Conservation (phyloP, 2,888 invertebrate genomes). For the Agonopterix heracliana region DNA sequence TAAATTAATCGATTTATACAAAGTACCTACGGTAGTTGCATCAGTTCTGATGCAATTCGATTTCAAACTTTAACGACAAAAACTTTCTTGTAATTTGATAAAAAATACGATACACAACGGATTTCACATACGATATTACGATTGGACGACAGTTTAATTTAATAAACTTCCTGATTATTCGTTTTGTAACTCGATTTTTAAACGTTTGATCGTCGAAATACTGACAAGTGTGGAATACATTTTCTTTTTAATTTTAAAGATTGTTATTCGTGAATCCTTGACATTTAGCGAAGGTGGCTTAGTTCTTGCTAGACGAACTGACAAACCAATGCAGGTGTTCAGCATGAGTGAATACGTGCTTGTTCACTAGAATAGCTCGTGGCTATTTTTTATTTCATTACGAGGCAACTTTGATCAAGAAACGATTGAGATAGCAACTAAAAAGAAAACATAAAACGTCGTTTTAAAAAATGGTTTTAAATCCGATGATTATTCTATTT, state of each 20-base stretch:
- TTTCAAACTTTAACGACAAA: too few relatives aligned
- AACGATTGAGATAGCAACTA: too few relatives aligned
- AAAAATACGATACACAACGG: too few relatives aligned
- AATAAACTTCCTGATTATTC: not conserved
- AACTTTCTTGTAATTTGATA: too few relatives aligned
- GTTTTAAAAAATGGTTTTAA: too few relatives aligned
- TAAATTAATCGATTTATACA: not conserved
- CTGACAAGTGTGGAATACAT: conserved; percentile 4
- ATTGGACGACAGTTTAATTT: not conserved
- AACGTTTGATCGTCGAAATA: conserved; percentile 6
- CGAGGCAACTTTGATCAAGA: too few relatives aligned
- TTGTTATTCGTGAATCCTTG: conserved; percentile 9
- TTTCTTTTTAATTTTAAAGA: conserved; percentile 2
- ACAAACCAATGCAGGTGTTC: not conserved
- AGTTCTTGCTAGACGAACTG: not conserved
- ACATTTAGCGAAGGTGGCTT: conserved; percentile 5
- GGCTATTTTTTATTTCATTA: too few relatives aligned
- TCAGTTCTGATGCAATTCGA: not conserved
- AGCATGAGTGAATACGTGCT: not conserved
- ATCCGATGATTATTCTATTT: too few relatives aligned
- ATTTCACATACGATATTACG: too few relatives aligned
- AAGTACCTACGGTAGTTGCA: not conserved
- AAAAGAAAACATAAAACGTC: too few relatives aligned
- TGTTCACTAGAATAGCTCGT: too few relatives aligned
- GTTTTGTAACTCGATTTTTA: not conserved